A percentile compares a stretch with the other conserved stretches of the same genome.
Evolutionary conservation across 2,888 invertebrate genomes (phyloP).

Genomic region (Gari tellinella): DNA sequence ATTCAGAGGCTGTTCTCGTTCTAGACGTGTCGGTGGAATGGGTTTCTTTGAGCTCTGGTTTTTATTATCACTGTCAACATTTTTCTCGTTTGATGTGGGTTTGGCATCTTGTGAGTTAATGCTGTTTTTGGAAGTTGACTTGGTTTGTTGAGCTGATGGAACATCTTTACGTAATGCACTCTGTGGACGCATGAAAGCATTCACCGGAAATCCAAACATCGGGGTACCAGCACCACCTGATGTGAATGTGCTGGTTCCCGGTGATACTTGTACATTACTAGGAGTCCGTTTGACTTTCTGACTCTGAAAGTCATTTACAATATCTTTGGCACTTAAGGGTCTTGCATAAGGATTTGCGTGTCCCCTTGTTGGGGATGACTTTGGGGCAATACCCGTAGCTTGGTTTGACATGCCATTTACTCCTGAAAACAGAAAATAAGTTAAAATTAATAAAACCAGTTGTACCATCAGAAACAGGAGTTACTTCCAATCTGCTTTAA

Average conservation of each 20-base stretch:
- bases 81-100: neutral
- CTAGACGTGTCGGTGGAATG: constrained; percentile 48
- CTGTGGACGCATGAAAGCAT: constrained; percentile 75
- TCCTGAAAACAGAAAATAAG: constrained; percentile 10
- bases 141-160: constrained; percentile 25
- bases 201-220: constrained; percentile 62
- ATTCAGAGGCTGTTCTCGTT: constrained; percentile 52
- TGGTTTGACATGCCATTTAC: constrained; percentile 6
- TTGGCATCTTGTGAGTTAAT: neutral
- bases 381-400: constrained; percentile 11
- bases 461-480: too few relatives aligned
- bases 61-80: constrained; percentile 3
- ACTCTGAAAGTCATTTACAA: constrained; percentile 66
- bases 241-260: constrained; percentile 24
- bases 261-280: constrained; percentile 35
- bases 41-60: constrained; percentile 14
- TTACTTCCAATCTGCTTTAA: too few relatives aligned
- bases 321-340: constrained; percentile 81
- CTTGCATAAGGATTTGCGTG: constrained; percentile 74
- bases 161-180: constrained; percentile 67
- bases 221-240: constrained; percentile 40
- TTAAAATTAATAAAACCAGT: too few relatives aligned
- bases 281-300: constrained; percentile 60
- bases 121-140: constrained; percentile 18
- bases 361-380: constrained; percentile 28